phyloP scores from a whole-genome alignment of 92 coral and sea anemone genomes.

The Scolanthus callimorphus region DNA sequence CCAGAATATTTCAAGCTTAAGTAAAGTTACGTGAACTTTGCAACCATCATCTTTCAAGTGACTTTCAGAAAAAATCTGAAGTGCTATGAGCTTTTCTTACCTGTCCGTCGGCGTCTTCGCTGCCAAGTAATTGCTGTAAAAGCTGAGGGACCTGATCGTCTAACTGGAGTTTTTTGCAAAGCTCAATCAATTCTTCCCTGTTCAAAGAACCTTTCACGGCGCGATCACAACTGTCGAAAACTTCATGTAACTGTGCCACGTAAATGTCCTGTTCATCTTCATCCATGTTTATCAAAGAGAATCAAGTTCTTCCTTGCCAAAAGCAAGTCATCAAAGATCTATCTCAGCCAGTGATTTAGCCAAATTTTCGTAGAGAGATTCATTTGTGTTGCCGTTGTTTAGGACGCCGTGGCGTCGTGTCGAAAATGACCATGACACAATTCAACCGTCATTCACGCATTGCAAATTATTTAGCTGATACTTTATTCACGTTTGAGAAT shows the following conservation, averaged over 20 bases:
- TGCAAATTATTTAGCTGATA: too few species aligned
- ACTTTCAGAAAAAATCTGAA: too few species aligned
- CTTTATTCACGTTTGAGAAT: too few species aligned
- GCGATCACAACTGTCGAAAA: constrained; percentile 93
- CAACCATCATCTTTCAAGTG: too few species aligned
- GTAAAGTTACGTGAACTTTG: too few species aligned
- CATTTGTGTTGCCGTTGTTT: constrained; percentile 17
- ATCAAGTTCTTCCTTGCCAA: constrained; percentile 51
- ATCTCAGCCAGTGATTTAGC: constrained; percentile 30
- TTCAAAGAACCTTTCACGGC: constrained; percentile 75
- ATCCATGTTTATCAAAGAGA: constrained; percentile 64
- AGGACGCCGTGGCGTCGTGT: constrained; percentile 34
- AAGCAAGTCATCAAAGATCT: constrained; percentile 39
- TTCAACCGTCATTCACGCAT: background rate
- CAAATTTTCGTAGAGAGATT: constrained; percentile 6
- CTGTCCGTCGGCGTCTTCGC: constrained; percentile 82
- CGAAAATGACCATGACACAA: constrained; percentile 38
- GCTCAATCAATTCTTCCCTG: constrained; percentile 75
- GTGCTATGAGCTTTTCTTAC: too few species aligned
- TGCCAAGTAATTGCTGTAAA: constrained; percentile 89
- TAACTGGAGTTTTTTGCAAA: constrained; percentile 91
- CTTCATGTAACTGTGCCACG: constrained; percentile 97
- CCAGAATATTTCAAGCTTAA: too few species aligned
- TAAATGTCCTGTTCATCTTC: constrained; percentile 98
- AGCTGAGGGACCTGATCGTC: constrained; percentile 99